Evolutionary conservation across 2,888 invertebrate genomes (phyloP).

Genomic region (Thymelicus lineola): DNA sequence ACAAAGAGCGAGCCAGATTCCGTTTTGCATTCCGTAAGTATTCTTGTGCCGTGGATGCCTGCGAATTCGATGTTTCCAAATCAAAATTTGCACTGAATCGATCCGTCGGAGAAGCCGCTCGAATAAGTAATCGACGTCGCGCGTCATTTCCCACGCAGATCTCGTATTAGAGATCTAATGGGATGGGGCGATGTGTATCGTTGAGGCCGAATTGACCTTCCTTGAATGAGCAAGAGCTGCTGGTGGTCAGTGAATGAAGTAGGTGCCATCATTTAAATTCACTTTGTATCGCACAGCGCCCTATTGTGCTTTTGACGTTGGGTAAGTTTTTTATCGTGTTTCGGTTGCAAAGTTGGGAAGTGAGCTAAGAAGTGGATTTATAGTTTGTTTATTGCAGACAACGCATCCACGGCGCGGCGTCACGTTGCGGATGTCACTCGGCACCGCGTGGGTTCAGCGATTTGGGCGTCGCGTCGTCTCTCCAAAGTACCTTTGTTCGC

Average conservation of each 20-base stretch:
- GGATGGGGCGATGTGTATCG: background rate
- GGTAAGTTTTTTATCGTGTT: no score
- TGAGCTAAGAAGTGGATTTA: no score
- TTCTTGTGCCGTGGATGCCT: constrained; percentile 65
- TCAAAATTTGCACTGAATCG: constrained; percentile 63
- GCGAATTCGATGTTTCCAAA: constrained; percentile 66
- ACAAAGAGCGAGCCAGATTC: constrained; percentile 79
- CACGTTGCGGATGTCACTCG: background rate
- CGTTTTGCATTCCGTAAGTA: constrained; percentile 78
- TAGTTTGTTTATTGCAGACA: no score
- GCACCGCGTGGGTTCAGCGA: background rate
- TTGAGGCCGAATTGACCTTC: no score
- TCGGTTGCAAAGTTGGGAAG: no score
- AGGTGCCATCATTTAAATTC: no score
- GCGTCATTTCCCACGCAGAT: constrained; percentile 52
- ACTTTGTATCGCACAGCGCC: no score
- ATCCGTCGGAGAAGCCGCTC: constrained; percentile 55
- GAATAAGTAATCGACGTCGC: constrained; percentile 48
- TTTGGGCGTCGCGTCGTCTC: constrained; percentile 45
- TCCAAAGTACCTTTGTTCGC: constrained; percentile 18
- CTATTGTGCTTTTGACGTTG: no score
- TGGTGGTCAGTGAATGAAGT: background rate
- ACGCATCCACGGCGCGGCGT: background rate
- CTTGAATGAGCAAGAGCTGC: background rate
- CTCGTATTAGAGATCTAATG: constrained; percentile 35